Conservation (phyloP, 2,113 vertebrate species). For the Brachypteracias leptosomus region DNA sequence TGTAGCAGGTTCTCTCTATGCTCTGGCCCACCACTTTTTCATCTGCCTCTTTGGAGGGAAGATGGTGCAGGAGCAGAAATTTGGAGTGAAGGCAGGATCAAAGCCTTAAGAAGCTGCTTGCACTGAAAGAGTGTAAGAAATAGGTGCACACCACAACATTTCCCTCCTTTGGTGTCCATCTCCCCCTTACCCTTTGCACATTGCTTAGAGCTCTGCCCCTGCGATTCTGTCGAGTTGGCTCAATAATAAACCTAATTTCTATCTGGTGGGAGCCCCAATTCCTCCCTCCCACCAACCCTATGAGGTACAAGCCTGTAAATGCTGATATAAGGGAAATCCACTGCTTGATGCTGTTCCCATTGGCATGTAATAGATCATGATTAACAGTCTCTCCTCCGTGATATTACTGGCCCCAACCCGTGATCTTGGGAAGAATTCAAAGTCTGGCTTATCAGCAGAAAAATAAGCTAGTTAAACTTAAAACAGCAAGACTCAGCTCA, state of each 20-base stretch:
- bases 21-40: background rate
- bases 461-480: conserved; percentile 44
- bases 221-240: background rate
- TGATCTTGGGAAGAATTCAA: conserved; percentile 47
- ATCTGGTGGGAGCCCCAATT: background rate
- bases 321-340: conserved; percentile 9
- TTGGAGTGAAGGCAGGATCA: background rate
- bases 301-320: background rate
- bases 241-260: background rate
- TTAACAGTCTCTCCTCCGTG: background rate
- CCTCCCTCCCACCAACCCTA: background rate
- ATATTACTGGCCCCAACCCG: background rate
- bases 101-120: background rate
- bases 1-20: background rate
- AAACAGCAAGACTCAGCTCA: conserved; percentile 25
- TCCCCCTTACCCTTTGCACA: background rate
- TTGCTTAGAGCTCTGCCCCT: background rate
- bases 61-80: background rate
- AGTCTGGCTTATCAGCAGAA: conserved; percentile 65
- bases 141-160: background rate
- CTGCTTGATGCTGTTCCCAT: background rate
- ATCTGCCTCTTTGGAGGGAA: accelerated
- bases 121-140: background rate
- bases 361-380: background rate
- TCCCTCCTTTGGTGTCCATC: background rate